Evolutionary conservation across 37 sponge, comb jelly and placozoan species (phyloP), one percentile per base, ranked within the genome.

Genomic region (Geodia barretti): DNA sequence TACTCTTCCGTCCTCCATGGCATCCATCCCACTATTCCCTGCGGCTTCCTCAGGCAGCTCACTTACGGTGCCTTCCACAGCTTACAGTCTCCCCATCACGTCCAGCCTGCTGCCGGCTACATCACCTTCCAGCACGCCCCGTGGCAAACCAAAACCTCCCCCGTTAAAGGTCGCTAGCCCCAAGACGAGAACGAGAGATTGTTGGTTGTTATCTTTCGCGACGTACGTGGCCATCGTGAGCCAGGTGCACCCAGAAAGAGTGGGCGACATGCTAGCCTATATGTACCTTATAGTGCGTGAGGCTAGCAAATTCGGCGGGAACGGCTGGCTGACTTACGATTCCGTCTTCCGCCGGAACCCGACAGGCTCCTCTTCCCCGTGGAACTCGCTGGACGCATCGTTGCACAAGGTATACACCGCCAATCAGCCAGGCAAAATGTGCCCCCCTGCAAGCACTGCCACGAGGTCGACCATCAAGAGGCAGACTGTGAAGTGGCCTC

Each of bases 271-370:
- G 4, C 8, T 31, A 35, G 70, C 70, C 34, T 69, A 69, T 35
- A 31, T 34, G 31, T 34, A 31, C 70, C 23, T 69, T 21, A 19
- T 69, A 2, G 33, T 69, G 2, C 7, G 70, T 1, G 70, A 69
- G 34, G 70, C 70, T 29, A 4, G 70, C 33, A 24, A 29, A 35
- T 69, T 31, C 31, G 70, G 70, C 3, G 70, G 70, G 4, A 69
- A 1, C 4, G 70, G 70, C 7, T 69, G 70, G 70, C 70, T 34
- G 70, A 7, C 34, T 1, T 69, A 69, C 32, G 70, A 69, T 29
- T 5, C 37, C 4, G 32, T 69, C 1, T 69, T 69, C 70, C 34
- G 70, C 37, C 70, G 32, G 70, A 21, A 35, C 21, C 30, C 7
- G 70, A 35, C 70, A 3, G 32, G 32, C 37, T 5, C 64, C 8